These are phyloP conservation scores for Laticauda colubrina DNA, from an alignment of 2,113 vertebrate genomes.

Conservation along the genomic window DNA sequence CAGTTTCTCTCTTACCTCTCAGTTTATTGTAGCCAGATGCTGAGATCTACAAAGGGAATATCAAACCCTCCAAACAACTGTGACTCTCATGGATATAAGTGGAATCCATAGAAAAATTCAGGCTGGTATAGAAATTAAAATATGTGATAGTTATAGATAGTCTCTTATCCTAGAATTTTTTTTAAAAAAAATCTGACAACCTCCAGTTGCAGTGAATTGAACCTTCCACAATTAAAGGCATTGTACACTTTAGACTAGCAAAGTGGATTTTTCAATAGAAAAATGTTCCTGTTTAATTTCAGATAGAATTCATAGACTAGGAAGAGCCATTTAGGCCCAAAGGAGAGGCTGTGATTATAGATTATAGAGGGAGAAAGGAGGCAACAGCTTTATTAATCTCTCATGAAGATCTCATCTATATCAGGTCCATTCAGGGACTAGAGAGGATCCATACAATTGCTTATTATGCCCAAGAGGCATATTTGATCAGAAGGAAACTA, in stretches of 20 bases:
- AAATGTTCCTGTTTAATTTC: neutral
- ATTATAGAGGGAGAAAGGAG: neutral
- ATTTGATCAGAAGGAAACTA: neutral
- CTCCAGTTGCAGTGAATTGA: neutral
- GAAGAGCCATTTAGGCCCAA: neutral
- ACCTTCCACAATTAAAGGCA: neutral
- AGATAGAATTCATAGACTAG: neutral
- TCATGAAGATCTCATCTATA: neutral
- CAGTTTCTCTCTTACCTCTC: slow-evolving; percentile 29
- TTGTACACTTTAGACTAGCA: neutral
- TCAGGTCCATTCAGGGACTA: no score
- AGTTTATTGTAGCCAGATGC: slow-evolving; percentile 16
- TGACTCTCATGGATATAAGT: slow-evolving; percentile 7
- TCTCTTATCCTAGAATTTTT: neutral
- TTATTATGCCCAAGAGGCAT: neutral
- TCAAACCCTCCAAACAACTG: slow-evolving; percentile 2
- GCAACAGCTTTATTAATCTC: neutral
- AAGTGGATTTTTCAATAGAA: neutral
- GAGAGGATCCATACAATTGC: neutral
- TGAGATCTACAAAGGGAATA: slow-evolving; percentile 24
- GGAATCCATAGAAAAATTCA: neutral
- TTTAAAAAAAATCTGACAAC: neutral
- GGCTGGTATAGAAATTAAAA: slow-evolving; percentile 2
- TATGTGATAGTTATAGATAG: neutral
- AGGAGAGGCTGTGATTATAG: neutral